Conservation (phyloP, 2,797 vertebrate genomes). For the Cephalopachus bancanus region DNA sequence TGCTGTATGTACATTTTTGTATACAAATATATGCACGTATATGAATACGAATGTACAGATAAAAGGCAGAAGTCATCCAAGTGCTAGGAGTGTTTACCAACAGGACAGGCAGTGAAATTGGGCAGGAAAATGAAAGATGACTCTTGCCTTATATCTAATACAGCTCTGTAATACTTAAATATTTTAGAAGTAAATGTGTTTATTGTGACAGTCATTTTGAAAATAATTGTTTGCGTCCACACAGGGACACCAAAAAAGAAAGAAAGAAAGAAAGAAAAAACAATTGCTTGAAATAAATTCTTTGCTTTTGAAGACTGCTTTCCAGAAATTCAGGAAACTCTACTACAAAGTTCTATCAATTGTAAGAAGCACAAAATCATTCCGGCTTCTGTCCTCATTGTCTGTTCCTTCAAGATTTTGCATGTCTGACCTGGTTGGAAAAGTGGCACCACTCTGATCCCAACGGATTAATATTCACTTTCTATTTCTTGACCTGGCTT, state of each 20-base stretch:
- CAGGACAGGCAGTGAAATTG: neutral
- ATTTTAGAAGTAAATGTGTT: neutral
- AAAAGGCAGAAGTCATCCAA: neutral
- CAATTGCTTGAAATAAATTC: neutral
- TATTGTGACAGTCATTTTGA: neutral
- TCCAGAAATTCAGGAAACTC: slow-evolving; percentile 39
- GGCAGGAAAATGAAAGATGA: neutral
- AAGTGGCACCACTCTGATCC: neutral
- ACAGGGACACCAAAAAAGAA: too few species aligned
- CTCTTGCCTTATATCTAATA: neutral
- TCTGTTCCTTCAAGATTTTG: neutral
- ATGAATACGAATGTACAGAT: neutral
- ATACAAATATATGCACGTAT: neutral
- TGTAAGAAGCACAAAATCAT: neutral
- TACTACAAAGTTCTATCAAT: neutral
- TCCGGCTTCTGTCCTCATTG: neutral
- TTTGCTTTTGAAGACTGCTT: neutral
- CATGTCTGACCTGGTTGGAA: neutral
- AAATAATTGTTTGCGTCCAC: neutral
- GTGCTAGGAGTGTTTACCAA: neutral
- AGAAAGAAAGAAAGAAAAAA: too few species aligned
- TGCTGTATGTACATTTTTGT: neutral
- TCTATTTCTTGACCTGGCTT: neutral
- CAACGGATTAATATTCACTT: neutral
- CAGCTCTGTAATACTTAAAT: neutral